Evolutionary conservation across 2,888 invertebrate species (phyloP).

Genomic region (Epistrophe eligans): DNA sequence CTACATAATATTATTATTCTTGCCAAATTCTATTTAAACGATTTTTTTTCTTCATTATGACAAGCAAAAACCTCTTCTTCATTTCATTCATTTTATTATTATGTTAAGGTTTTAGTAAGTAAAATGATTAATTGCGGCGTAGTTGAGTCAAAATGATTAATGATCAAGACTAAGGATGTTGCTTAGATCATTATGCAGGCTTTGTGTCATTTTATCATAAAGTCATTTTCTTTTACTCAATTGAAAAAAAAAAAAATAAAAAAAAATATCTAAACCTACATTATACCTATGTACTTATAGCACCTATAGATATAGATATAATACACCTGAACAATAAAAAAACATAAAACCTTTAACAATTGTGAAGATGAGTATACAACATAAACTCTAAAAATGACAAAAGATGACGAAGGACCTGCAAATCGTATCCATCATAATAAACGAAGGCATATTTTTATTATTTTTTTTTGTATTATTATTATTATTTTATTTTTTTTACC

Average conservation of each 20-base stretch:
- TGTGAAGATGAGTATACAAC: conserved; percentile 25
- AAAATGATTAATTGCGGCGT: conserved; percentile 72
- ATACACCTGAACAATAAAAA: conserved; percentile 37
- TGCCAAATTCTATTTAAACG: not conserved
- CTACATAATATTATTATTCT: not conserved
- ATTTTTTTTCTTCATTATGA: conserved; percentile 17
- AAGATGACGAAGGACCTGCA: conserved; percentile 59
- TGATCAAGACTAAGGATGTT: conserved; percentile 62
- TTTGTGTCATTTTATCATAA: conserved; percentile 50
- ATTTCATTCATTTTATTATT: conserved; percentile 6
- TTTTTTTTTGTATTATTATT: conserved; percentile 15
- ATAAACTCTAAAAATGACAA: conserved; percentile 60
- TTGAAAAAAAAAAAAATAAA: not conserved
- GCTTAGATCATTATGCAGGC: conserved; percentile 59
- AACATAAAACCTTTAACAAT: conserved; percentile 11
- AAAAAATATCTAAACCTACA: not conserved
- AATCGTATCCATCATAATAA: conserved; percentile 67
- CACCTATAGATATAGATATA: no score
- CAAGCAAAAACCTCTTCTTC: conserved; percentile 24
- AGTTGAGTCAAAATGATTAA: conserved; percentile 67
- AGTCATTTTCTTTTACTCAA: conserved; percentile 35
- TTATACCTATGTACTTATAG: no score
- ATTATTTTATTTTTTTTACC: conserved; percentile 32
- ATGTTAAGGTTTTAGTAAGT: conserved; percentile 13
- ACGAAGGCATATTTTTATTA: conserved; percentile 41